These are phyloP conservation scores for Atherinosoma microstoma DNA, from an alignment of 2,797 vertebrate species.

Conservation along the genomic window DNA sequence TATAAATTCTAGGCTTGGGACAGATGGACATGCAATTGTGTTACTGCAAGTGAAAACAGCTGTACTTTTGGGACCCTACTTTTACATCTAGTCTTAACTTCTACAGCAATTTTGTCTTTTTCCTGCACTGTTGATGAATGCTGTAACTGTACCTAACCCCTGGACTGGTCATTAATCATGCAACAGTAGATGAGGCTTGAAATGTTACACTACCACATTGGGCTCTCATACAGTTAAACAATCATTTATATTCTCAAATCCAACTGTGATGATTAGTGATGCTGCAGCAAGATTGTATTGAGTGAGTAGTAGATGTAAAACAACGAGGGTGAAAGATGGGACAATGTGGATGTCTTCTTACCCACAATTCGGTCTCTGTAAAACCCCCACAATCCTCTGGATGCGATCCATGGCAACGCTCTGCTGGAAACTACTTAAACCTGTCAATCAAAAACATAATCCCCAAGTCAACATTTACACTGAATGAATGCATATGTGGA, in stretches of 20 bases:
- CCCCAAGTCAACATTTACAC: conserved; percentile 45
- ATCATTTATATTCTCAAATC: conserved; percentile 11
- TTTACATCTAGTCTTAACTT: conserved; percentile 1
- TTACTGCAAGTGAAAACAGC: conserved; percentile 6
- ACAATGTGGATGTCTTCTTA: conserved; percentile 71
- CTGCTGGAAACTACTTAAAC: conserved; percentile 94
- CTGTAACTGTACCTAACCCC: conserved; percentile 45
- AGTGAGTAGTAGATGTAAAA: not conserved
- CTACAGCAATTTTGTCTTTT: conserved; percentile 8
- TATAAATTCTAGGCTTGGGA: not conserved
- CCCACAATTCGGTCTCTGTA: conserved; percentile 92
- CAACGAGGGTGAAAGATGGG: not conserved
- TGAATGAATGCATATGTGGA: conserved; percentile 17
- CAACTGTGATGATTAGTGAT: not conserved
- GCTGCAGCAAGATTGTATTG: not conserved
- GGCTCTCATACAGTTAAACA: conserved; percentile 2
- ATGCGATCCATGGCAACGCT: conserved; percentile 96
- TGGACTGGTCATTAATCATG: conserved; percentile 59
- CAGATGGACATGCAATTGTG: not conserved
- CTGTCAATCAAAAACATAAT: conserved; percentile 80
- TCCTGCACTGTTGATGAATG: conserved; percentile 7
- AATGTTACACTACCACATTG: conserved; percentile 24
- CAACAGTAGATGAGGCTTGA: conserved; percentile 24
- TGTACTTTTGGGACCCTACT: not conserved
- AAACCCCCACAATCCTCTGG: conserved; percentile 92